Conservation (phyloP, 1,140 invertebrate genomes). For the Panulirus ornatus region DNA sequence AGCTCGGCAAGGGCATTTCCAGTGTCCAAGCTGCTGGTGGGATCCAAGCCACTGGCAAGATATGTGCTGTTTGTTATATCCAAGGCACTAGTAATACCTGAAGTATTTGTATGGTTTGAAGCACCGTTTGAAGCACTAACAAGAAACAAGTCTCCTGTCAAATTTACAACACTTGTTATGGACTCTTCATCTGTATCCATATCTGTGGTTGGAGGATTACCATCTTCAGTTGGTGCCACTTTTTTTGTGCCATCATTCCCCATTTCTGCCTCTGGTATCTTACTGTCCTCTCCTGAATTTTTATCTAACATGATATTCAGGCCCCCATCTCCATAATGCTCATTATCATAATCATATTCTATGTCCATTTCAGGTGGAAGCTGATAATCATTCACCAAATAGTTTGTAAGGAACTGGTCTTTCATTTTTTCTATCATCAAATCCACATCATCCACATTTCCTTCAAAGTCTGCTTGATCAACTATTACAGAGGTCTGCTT, state of each 20-base stretch:
- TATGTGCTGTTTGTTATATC: background rate
- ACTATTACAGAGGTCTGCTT: background rate
- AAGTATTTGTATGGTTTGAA: background rate
- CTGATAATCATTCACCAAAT: slow-evolving; percentile 19
- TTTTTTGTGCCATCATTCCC: background rate
- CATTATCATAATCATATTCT: background rate
- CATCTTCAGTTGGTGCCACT: too few relatives aligned
- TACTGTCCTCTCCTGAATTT: background rate
- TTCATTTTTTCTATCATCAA: slow-evolving; percentile 47
- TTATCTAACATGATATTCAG: slow-evolving; percentile 8
- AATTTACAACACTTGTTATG: background rate
- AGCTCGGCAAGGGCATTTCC: background rate
- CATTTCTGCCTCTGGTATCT: background rate
- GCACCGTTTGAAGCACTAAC: too few relatives aligned
- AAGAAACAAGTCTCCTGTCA: background rate
- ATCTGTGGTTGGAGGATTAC: background rate
- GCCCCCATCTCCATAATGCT: background rate
- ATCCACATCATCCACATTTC: slow-evolving; percentile 14
- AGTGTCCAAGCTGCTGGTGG: background rate
- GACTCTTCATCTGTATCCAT: background rate
- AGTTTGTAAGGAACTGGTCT: slow-evolving; percentile 52
- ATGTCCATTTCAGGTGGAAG: background rate
- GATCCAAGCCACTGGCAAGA: background rate
- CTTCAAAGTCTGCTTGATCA: too few relatives aligned
- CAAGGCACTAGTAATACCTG: background rate